phyloP scores from a whole-genome alignment of 2,797 vertebrate species.

The Enteromius treurensis region DNA sequence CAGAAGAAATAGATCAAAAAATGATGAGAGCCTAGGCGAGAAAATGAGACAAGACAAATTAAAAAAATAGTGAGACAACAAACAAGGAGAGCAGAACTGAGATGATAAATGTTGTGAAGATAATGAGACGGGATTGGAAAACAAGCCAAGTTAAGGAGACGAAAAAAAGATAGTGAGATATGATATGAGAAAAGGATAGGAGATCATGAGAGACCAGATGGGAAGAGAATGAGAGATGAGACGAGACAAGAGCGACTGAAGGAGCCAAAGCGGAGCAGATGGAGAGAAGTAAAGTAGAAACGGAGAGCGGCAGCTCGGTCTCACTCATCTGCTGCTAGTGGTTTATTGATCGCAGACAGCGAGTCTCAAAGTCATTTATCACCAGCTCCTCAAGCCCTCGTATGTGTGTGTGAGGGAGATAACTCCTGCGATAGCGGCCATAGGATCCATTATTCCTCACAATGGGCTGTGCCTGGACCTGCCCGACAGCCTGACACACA shows the following conservation, averaged over 20 bases:
- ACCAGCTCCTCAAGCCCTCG: slow-evolving; percentile 77
- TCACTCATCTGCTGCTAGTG: slow-evolving; percentile 79
- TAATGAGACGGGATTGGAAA: not conserved
- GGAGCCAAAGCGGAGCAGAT: slow-evolving; percentile 24
- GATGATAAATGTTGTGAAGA: not conserved
- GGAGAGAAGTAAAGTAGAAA: slow-evolving; percentile 21
- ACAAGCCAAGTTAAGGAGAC: not conserved
- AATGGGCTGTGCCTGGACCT: slow-evolving; percentile 57
- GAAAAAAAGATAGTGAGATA: not conserved
- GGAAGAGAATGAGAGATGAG: slow-evolving; percentile 18
- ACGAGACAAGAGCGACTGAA: slow-evolving; percentile 4
- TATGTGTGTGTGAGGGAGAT: slow-evolving; percentile 57
- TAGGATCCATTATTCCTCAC: slow-evolving; percentile 76
- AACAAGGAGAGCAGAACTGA: not conserved
- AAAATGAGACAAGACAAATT: not conserved
- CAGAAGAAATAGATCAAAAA: not conserved
- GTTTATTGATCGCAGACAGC: slow-evolving; percentile 81
- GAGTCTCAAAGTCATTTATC: slow-evolving; percentile 79
- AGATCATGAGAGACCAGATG: slow-evolving; percentile 8
- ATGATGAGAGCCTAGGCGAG: not conserved
- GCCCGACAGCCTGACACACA: slow-evolving; percentile 53
- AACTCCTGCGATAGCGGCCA: slow-evolving; percentile 79
- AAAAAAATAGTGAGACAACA: not conserved
- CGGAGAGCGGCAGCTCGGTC: slow-evolving; percentile 53
- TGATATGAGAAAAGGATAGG: not conserved